A percentile compares a stretch with the other conserved stretches of the same genome.
phyloP scores from a whole-genome alignment of 2,113 vertebrate species.

The Eretmochelys imbricata region DNA sequence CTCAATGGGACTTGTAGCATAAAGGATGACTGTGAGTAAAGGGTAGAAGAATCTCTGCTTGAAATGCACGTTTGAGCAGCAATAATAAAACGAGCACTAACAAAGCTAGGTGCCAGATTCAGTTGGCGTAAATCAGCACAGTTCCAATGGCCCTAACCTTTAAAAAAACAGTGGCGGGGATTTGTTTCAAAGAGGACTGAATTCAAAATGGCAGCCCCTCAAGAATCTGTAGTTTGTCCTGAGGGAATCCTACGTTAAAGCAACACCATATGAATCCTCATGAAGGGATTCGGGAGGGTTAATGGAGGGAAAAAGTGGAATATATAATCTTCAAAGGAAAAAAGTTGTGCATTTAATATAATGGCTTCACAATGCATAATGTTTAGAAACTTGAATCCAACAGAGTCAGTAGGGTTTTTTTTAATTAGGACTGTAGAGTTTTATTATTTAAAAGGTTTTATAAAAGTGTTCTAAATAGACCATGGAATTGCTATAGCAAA shows the following conservation, averaged over 20 bases:
- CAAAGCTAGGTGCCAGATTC: not conserved
- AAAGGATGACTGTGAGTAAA: not conserved
- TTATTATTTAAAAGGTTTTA: slow-evolving; percentile 85
- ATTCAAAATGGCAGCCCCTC: not conserved
- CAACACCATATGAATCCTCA: not conserved
- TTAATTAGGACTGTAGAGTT: slow-evolving; percentile 65
- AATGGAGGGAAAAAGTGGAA: not conserved
- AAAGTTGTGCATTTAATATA: slow-evolving; percentile 27
- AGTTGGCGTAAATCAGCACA: rapidly evolving
- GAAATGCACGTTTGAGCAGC: rapidly evolving
- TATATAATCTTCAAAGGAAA: rapidly evolving
- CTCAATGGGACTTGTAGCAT: not conserved
- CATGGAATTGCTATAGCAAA: slow-evolving; percentile 77
- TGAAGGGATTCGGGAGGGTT: not conserved
- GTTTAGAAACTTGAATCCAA: slow-evolving; percentile 76
- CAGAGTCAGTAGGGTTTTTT: slow-evolving; percentile 58
- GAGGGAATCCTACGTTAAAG: rapidly evolving
- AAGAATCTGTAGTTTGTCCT: not conserved
- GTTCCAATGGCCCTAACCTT: not conserved
- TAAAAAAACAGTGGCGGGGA: not conserved
- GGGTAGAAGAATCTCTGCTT: not conserved
- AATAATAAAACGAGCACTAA: rapidly evolving
- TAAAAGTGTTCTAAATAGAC: slow-evolving; percentile 82
- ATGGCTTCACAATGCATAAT: not conserved
- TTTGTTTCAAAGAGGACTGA: rapidly evolving